Evolutionary conservation across 2,797 vertebrate genomes (phyloP).

Genomic region (Heterohyrax brucei): DNA sequence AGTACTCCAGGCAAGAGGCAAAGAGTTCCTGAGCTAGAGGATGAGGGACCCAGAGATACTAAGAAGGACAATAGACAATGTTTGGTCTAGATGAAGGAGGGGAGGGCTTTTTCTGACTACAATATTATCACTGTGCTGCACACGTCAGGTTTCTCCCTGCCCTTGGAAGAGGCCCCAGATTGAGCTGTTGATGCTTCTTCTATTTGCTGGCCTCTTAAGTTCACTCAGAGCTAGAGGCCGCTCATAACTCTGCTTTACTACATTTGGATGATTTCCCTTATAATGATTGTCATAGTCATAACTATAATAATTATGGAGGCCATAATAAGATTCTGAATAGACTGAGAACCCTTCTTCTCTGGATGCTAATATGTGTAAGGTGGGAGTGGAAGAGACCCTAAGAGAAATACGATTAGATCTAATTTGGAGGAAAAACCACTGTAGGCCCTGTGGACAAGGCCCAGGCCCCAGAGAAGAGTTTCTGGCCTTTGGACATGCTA

Average conservation of each 20-base stretch:
- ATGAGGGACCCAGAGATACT: background rate
- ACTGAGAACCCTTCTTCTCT: slow-evolving; percentile 54
- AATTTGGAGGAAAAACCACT: slow-evolving; percentile 1
- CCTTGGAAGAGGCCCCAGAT: background rate
- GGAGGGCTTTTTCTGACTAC: background rate
- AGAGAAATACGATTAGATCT: background rate
- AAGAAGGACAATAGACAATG: background rate
- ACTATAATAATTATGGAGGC: slow-evolving; percentile 76
- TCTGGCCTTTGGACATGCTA: background rate
- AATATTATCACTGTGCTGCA: fast-evolving
- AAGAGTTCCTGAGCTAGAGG: background rate
- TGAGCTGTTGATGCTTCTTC: background rate
- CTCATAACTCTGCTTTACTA: background rate
- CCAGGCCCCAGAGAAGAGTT: background rate
- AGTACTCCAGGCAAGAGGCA: background rate
- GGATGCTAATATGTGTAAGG: slow-evolving; percentile 47
- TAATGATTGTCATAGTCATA: slow-evolving; percentile 76
- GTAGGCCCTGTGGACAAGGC: background rate
- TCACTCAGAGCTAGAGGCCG: background rate
- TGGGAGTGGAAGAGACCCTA: background rate
- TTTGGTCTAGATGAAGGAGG: background rate
- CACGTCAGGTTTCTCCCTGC: fast-evolving
- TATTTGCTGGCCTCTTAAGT: background rate
- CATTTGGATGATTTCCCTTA: slow-evolving; percentile 65
- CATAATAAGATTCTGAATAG: slow-evolving; percentile 68